Conservation (phyloP, 2,797 vertebrate species). For the Bradypus variegatus region DNA sequence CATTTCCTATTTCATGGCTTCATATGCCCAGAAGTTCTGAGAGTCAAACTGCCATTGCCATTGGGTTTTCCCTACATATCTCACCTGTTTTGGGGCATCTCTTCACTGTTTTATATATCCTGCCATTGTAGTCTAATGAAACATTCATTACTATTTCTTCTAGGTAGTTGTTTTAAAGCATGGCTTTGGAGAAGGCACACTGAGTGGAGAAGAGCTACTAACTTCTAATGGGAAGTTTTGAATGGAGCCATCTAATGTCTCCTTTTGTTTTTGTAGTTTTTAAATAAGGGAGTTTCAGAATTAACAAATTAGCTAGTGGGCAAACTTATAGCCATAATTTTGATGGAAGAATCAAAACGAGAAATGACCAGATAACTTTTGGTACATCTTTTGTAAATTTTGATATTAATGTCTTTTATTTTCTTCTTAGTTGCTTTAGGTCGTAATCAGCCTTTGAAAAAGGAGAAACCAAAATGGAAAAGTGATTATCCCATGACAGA, state of each 20-base stretch:
- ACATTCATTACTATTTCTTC: not conserved
- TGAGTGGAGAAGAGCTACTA: not conserved
- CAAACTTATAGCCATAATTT: not conserved
- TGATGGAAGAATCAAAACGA: constrained; percentile 20
- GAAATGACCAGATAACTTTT: not conserved
- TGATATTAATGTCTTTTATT: constrained; percentile 48
- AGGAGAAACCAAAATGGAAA: constrained; percentile 99
- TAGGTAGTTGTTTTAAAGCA: not conserved
- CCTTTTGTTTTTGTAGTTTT: not conserved
- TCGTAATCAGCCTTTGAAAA: constrained; percentile 96
- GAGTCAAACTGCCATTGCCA: not conserved
- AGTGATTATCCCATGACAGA: constrained; percentile 99
- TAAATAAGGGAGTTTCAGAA: constrained; percentile 22
- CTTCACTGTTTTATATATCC: not conserved
- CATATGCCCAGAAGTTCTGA: not conserved
- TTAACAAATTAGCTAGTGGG: not conserved
- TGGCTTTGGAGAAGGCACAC: not conserved
- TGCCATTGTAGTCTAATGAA: not conserved
- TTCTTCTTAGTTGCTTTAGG: constrained; percentile 86
- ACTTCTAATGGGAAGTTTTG: not conserved
- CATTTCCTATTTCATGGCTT: not conserved
- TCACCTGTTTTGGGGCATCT: not conserved
- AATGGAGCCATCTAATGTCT: not conserved
- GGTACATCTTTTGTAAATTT: not conserved
- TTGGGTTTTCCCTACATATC: not conserved